phyloP scores from a whole-genome alignment of 2,797 vertebrate genomes.

The Eremophila alpestris region DNA sequence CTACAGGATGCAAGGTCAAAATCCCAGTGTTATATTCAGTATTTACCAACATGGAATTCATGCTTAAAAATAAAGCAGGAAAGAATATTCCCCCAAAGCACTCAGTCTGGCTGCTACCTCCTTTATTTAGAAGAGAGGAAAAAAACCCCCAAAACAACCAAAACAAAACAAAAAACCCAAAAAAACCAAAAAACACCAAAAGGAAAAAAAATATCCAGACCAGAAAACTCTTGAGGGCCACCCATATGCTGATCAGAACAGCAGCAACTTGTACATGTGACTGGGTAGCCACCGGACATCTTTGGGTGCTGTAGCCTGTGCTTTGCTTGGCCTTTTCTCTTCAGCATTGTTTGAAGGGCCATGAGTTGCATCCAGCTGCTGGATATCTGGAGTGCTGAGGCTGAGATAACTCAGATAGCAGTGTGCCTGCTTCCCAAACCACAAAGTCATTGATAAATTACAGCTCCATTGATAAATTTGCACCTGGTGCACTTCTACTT shows the following conservation, averaged over 20 bases:
- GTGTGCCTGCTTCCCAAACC: neutral
- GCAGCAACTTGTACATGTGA: neutral
- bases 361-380: neutral
- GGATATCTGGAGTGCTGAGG: neutral
- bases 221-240: neutral
- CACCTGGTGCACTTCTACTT: neutral
- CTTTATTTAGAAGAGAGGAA: neutral
- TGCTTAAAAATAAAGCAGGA: neutral
- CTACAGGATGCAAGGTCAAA: neutral
- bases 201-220: neutral
- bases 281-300: neutral
- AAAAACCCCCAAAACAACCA: too few relatives aligned
- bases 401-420: neutral
- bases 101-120: neutral
- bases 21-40: neutral
- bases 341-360: neutral
- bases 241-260: neutral
- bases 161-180: too few relatives aligned
- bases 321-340: neutral
- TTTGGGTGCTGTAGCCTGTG: neutral
- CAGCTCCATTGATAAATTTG: neutral
- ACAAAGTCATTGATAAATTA: accelerated
- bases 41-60: neutral
- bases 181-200: too few relatives aligned
- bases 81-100: neutral